phyloP scores from a whole-genome alignment of 2,113 vertebrate genomes.

The Peromyscus maniculatus region DNA sequence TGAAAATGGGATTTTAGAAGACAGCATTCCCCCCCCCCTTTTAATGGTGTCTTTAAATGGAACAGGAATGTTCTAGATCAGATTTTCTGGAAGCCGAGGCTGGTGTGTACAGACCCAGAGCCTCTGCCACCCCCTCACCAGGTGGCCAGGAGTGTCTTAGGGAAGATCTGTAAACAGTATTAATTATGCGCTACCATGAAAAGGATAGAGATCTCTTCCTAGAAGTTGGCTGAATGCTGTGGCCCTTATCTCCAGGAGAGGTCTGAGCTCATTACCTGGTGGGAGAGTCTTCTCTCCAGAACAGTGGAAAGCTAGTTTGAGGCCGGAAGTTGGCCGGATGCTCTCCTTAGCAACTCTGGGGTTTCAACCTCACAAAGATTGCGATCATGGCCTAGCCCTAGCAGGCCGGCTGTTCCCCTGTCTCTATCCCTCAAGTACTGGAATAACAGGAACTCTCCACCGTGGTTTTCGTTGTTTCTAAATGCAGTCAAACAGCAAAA shows the following conservation, averaged over 20 bases:
- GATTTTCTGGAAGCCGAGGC: slow-evolving; percentile 1
- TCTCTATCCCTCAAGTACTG: background rate
- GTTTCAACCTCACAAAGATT: background rate
- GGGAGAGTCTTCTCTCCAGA: background rate
- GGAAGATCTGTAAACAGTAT: slow-evolving; percentile 57
- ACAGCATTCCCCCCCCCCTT: background rate
- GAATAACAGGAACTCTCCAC: background rate
- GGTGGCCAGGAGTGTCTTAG: background rate
- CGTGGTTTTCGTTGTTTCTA: slow-evolving; percentile 14
- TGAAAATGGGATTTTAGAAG: background rate
- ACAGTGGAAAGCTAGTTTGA: background rate
- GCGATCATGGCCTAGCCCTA: background rate
- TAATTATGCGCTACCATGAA: slow-evolving; percentile 65
- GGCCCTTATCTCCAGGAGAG: background rate
- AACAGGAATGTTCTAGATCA: background rate
- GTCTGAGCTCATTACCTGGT: background rate
- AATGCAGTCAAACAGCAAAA: background rate
- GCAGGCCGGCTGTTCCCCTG: background rate
- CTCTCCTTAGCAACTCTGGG: background rate
- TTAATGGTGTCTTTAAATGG: background rate
- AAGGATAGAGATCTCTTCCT: slow-evolving; percentile 77
- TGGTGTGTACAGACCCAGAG: background rate
- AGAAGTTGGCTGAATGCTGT: slow-evolving; percentile 66
- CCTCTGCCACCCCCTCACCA: background rate
- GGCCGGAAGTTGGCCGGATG: background rate